Evolutionary conservation across 2,797 vertebrate species (phyloP).

Genomic region (Natrix natrix): DNA sequence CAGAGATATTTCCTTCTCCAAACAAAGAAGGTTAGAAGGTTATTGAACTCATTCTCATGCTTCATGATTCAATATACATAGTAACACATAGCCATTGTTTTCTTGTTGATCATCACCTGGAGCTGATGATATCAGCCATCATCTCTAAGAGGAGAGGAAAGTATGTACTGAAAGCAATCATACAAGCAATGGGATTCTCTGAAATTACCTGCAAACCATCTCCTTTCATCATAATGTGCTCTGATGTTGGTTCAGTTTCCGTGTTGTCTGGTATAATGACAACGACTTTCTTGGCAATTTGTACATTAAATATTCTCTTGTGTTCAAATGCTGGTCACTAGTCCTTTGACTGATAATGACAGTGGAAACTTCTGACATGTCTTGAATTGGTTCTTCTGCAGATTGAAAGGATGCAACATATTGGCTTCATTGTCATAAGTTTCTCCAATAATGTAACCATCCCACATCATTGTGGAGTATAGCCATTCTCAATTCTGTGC

Average conservation of each 20-base stretch:
- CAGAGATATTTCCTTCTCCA: background rate
- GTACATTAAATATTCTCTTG: background rate
- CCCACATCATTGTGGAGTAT: background rate
- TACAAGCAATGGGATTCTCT: background rate
- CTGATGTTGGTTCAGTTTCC: background rate
- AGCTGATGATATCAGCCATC: background rate
- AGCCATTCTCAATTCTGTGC: background rate
- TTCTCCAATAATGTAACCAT: background rate
- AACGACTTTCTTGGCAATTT: background rate
- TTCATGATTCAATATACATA: background rate
- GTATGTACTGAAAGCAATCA: background rate
- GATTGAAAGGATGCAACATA: background rate
- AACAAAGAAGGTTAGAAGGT: background rate
- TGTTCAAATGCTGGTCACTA: background rate
- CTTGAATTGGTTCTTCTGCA: background rate
- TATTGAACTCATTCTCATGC: background rate
- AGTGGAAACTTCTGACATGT: background rate
- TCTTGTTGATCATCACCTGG: background rate
- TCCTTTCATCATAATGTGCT: background rate
- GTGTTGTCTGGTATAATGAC: background rate
- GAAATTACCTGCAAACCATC: background rate
- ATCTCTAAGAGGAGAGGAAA: background rate
- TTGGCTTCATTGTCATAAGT: background rate
- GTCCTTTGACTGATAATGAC: background rate
- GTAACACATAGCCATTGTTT: background rate